These are phyloP conservation scores for Hydrolagus affinis DNA, from an alignment of 2,113 vertebrate genomes.

Conservation along the genomic window DNA sequence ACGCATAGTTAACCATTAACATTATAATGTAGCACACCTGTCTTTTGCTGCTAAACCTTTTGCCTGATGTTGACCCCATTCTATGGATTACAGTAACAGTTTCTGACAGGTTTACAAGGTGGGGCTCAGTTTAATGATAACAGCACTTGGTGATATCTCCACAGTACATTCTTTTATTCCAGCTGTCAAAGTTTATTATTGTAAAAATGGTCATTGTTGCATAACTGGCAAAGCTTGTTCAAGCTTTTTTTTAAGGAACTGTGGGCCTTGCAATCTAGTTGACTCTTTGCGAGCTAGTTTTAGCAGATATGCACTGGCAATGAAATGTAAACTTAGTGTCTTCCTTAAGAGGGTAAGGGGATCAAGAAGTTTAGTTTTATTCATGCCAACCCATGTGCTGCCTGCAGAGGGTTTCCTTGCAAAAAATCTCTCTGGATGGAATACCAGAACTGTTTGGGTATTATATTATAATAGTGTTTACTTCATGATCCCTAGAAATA, in stretches of 20 bases:
- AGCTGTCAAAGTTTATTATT: slow-evolving; percentile 64
- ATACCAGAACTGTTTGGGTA: neutral
- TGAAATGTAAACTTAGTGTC: neutral
- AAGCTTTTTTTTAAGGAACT: slow-evolving; percentile 48
- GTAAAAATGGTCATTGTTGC: slow-evolving; percentile 54
- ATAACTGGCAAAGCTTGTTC: slow-evolving; percentile 53
- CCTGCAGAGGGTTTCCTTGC: no score
- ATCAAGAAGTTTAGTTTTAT: neutral
- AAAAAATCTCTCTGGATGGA: neutral
- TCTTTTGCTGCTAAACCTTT: slow-evolving; percentile 51
- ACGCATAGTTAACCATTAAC: slow-evolving; percentile 50
- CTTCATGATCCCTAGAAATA: neutral
- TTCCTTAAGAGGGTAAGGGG: neutral
- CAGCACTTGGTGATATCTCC: slow-evolving; percentile 53
- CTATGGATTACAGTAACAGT: slow-evolving; percentile 75
- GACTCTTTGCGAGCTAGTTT: neutral
- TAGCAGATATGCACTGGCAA: neutral
- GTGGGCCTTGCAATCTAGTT: slow-evolving; percentile 40
- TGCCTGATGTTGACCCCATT: slow-evolving; percentile 60
- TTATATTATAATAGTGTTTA: neutral
- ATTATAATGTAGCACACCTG: slow-evolving; percentile 56
- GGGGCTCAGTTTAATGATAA: slow-evolving; percentile 58
- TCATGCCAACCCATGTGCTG: no score
- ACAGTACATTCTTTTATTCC: slow-evolving; percentile 61
- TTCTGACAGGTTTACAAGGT: slow-evolving; percentile 69